phyloP scores from a whole-genome alignment of 2,797 vertebrate species.

The Cetoscarus ocellatus region DNA sequence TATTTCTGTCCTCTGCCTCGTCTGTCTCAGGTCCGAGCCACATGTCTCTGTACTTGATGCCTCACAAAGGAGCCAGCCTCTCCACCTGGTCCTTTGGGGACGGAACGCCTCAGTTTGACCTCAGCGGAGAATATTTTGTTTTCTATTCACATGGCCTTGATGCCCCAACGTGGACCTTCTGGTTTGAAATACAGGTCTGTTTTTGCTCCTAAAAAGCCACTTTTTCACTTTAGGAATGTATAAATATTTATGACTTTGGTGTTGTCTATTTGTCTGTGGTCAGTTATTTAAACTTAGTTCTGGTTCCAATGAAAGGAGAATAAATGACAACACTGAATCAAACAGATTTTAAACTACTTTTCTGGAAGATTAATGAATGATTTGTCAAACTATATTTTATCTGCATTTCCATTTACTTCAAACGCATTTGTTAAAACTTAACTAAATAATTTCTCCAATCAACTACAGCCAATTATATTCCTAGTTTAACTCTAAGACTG shows the following conservation, averaged over 20 bases:
- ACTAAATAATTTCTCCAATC: no score
- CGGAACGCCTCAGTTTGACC: conserved; percentile 86
- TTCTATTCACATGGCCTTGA: conserved; percentile 94
- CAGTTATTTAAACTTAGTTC: conserved; percentile 22
- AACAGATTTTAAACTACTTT: no score
- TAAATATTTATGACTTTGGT: conserved; percentile 10
- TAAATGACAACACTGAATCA: no score
- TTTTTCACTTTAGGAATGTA: conserved; percentile 1
- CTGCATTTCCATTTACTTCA: no score
- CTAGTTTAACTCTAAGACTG: no score
- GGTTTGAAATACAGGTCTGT: conserved; percentile 92
- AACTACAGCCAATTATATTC: no score
- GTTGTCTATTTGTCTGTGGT: not conserved
- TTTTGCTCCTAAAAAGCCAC: not conserved
- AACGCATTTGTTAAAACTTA: no score
- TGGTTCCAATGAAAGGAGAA: not conserved
- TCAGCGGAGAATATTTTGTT: conserved; percentile 93
- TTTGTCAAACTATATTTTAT: no score
- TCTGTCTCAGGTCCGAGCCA: conserved; percentile 90
- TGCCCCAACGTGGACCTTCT: conserved; percentile 92
- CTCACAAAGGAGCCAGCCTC: conserved; percentile 84
- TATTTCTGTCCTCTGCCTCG: not conserved
- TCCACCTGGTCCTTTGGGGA: conserved; percentile 93
- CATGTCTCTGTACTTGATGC: conserved; percentile 93
- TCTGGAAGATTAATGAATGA: no score